Evolutionary conservation across 2,113 vertebrate genomes (phyloP), one percentile per base, ranked within the genome.

Genomic region (Cryptotis parvus): DNA sequence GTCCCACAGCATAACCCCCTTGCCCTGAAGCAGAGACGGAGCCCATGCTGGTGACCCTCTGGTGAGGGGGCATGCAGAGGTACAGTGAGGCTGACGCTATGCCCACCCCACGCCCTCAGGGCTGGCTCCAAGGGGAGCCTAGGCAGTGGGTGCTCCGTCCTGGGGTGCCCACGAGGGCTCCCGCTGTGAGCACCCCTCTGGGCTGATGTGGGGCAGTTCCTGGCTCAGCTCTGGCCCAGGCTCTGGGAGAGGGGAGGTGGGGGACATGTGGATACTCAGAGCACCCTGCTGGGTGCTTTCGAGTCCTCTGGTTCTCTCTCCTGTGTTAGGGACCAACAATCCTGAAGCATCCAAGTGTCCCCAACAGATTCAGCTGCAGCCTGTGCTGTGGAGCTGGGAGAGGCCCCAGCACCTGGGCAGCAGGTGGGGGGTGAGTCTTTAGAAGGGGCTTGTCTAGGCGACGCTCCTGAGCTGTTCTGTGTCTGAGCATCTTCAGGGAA

Each of bases 311-410:
- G 55, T 58, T 88, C 65, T 52, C 81, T 93, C 88, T 90, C 87
- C 72, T 90, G 55, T 15, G 0, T 83, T 55, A 91, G 89, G 93
- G 94, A 92, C 95, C 93, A 93, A 84, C 79, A 79, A 91, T 84
- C 52, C 43, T 10, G 52, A 39, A 74, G 84, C 84, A 94, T 3
- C 1, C 39, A 92, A 72, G 63, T 41, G 0, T 31, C 72, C 87
- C 81, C 15, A 1, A 15, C 5, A 41, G 1, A 8, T 65, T 81
- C 6, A 20, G 37, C 65, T 75, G 58, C n/a, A 37, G 37, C 29
- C 73, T 49, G 70, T 3, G 10, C 24, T 31, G 55, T 33, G 69
- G 76, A n/a, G 3, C 58, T 0, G 9, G 35, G 37, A 63, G 18
- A 9, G 18, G 70, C 37, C 76, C 75, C 7, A 5, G 78, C 29